These are phyloP conservation scores for Ophioninae sp. DNA, from an alignment of 2,888 invertebrate genomes.

Conservation along the genomic window DNA sequence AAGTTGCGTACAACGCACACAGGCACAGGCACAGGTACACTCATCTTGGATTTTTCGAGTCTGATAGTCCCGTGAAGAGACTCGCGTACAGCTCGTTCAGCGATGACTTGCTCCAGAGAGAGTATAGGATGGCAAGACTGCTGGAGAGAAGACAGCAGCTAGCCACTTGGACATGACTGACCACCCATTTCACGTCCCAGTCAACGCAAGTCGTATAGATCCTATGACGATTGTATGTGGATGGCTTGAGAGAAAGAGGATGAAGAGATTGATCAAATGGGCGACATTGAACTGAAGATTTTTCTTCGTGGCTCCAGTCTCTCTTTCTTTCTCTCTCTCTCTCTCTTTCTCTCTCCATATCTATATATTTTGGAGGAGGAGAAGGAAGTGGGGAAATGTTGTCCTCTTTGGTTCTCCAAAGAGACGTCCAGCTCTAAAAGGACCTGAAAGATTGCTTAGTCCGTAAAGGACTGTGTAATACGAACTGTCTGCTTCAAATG, in stretches of 20 bases:
- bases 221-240: conserved; percentile 65
- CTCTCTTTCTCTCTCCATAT: neutral
- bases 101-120: conserved; percentile 63
- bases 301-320: conserved; percentile 19
- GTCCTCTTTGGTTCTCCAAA: conserved; percentile 28
- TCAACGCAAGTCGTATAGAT: conserved; percentile 75
- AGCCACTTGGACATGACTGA: conserved; percentile 66
- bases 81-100: conserved; percentile 56
- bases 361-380: neutral
- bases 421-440: conserved; percentile 14
- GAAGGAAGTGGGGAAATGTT: conserved; percentile 36
- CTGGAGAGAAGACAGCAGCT: conserved; percentile 43
- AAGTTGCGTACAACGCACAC: conserved; percentile 25
- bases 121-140: conserved; percentile 61
- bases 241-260: conserved; percentile 14
- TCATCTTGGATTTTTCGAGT: conserved; percentile 40
- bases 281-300: conserved; percentile 51
- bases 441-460: conserved; percentile 23
- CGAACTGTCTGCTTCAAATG: neutral
- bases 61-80: conserved; percentile 38
- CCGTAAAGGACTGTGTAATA: conserved; percentile 36
- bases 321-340: conserved; percentile 6
- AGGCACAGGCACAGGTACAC: neutral
- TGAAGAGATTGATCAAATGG: conserved; percentile 57
- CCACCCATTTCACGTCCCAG: conserved; percentile 76